These are phyloP conservation scores for Clanis bilineata DNA, from an alignment of 2,888 invertebrate genomes.

Conservation along the genomic window DNA sequence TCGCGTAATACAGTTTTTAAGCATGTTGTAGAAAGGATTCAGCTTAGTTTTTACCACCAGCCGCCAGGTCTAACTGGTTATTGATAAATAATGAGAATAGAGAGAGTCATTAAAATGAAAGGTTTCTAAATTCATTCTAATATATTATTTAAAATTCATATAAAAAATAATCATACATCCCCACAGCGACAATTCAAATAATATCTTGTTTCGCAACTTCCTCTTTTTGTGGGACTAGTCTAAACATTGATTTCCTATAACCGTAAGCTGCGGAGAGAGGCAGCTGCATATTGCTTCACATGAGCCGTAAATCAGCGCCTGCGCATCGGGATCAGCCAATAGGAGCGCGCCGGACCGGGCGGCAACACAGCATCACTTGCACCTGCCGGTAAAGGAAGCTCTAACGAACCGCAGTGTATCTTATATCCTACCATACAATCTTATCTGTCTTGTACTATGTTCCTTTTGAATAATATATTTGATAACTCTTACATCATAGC, in stretches of 20 bases:
- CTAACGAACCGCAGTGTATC: conserved; percentile 51
- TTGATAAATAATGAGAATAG: no score
- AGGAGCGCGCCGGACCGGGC: conserved; percentile 36
- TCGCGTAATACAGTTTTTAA: no score
- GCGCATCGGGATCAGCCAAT: conserved; percentile 58
- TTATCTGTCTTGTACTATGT: conserved; percentile 4
- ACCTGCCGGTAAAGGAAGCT: conserved; percentile 72
- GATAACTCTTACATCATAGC: background rate
- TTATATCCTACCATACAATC: conserved; percentile 6
- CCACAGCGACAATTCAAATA: conserved; percentile 16
- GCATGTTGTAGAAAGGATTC: no score
- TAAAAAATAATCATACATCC: background rate
- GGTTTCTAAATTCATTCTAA: no score
- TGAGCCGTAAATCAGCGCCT: conserved; percentile 58
- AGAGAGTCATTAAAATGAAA: no score
- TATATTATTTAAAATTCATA: no score
- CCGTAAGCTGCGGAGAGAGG: conserved; percentile 44
- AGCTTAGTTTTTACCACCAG: no score
- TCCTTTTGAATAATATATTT: conserved; percentile 6
- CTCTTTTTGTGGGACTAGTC: conserved; percentile 51
- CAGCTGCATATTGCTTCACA: conserved; percentile 57
- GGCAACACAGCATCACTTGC: conserved; percentile 48
- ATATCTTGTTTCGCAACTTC: conserved; percentile 49
- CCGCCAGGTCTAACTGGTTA: no score
- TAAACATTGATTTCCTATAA: conserved; percentile 62